phyloP scores from a whole-genome alignment of 1,140 invertebrate genomes.

The Drosophila malerkotliana region DNA sequence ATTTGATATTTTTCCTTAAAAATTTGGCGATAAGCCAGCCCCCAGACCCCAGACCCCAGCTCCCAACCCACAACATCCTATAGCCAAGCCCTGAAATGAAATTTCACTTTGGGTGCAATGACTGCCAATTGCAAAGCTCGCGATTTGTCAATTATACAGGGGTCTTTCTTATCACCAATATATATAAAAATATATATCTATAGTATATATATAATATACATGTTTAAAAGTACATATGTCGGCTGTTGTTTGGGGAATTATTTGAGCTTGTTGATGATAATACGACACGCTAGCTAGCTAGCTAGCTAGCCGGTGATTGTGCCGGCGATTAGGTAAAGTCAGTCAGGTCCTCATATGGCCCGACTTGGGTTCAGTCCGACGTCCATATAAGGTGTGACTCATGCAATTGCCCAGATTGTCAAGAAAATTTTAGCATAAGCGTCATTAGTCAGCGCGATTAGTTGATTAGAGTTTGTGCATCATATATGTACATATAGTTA shows the following conservation, averaged over 20 bases:
- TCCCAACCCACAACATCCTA: no score
- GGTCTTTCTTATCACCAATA: slow-evolving; percentile 19
- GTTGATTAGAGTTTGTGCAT: not conserved
- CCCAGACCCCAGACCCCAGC: not conserved
- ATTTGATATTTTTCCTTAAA: not conserved
- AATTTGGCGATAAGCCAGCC: not conserved
- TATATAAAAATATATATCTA: not conserved
- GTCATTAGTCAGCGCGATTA: slow-evolving; percentile 28
- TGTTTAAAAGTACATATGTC: slow-evolving; percentile 9
- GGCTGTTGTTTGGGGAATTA: slow-evolving; percentile 28
- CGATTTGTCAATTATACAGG: not conserved
- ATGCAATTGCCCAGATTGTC: slow-evolving; percentile 3
- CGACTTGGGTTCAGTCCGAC: no score
- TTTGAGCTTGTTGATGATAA: slow-evolving; percentile 35
- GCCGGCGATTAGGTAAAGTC: slow-evolving; percentile 23
- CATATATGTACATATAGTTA: not conserved
- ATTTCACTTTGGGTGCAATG: slow-evolving; percentile 1
- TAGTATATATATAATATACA: not conserved
- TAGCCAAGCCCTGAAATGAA: not conserved
- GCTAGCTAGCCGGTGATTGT: slow-evolving; percentile 34
- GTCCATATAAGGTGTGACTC: slow-evolving; percentile 2
- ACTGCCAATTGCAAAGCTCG: not conserved
- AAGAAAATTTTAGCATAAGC: slow-evolving; percentile 37
- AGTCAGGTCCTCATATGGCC: slow-evolving; percentile 8
- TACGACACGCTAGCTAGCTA: slow-evolving; percentile 22